phyloP scores from a whole-genome alignment of 1,140 invertebrate genomes.

The Ectropis grisescens region DNA sequence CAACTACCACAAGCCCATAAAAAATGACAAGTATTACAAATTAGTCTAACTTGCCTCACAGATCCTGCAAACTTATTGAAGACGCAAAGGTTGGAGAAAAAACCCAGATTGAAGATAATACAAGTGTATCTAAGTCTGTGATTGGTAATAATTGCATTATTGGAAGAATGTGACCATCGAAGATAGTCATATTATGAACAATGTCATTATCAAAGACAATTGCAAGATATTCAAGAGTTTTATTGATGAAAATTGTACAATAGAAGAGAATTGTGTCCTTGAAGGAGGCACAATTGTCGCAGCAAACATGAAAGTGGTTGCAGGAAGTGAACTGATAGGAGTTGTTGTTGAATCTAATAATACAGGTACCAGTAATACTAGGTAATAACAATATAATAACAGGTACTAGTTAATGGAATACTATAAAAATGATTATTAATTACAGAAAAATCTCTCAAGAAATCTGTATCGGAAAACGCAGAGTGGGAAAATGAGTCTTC shows the following conservation, averaged over 20 bases:
- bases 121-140: conserved; percentile 76
- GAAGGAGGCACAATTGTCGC: conserved; percentile 69
- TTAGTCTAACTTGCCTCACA: too few species aligned
- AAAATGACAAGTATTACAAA: too few species aligned
- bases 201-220: conserved; percentile 79
- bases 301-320: conserved; percentile 29
- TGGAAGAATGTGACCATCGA: conserved; percentile 83
- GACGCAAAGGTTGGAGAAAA: conserved; percentile 79
- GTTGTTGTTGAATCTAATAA: too few species aligned
- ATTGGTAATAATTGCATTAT: conserved; percentile 88
- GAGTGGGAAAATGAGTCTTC: conserved; percentile 68
- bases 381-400: too few species aligned
- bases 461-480: conserved; percentile 51
- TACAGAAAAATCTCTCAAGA: conserved; percentile 40
- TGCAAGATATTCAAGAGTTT: conserved; percentile 77
- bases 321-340: conserved; percentile 31
- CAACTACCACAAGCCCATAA: too few species aligned
- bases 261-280: conserved; percentile 69
- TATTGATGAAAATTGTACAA: conserved; percentile 65
- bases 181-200: conserved; percentile 83
- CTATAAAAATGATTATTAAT: too few species aligned
- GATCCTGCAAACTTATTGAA: conserved; percentile 72
- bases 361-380: too few species aligned
- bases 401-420: too few species aligned
- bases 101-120: conserved; percentile 72